Conservation (phyloP, 2,113 vertebrate species). For the Hepsetus odoe region DNA sequence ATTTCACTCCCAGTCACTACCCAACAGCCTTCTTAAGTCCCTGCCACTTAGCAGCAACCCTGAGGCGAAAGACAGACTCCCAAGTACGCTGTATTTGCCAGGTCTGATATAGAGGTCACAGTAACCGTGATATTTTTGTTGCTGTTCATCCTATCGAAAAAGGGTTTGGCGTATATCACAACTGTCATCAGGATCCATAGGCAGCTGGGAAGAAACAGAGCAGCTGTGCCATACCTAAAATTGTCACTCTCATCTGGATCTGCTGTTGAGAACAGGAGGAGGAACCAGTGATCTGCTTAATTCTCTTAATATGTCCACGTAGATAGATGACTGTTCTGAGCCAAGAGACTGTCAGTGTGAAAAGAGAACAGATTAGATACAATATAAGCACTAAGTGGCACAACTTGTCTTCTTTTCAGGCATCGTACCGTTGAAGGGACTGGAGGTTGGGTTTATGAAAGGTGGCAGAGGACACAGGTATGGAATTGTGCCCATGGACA, state of each 20-base stretch:
- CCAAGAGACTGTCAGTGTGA: constrained; percentile 30
- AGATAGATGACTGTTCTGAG: constrained; percentile 17
- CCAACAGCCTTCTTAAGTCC: background rate
- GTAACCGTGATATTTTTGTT: constrained; percentile 14
- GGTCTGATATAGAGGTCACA: background rate
- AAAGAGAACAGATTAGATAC: constrained; percentile 24
- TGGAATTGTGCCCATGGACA: background rate
- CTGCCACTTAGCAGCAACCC: background rate
- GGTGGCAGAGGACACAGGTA: background rate
- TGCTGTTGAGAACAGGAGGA: constrained; percentile 31
- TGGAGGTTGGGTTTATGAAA: background rate
- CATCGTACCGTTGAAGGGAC: background rate
- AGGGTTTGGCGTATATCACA: background rate
- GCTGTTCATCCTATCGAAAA: background rate
- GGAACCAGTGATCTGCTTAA: constrained; percentile 16
- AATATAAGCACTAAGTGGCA: constrained; percentile 17
- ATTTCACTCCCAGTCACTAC: background rate
- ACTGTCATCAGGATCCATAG: constrained; percentile 1
- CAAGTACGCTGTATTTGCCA: constrained; percentile 31
- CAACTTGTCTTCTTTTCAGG: background rate
- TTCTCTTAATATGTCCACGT: constrained; percentile 28
- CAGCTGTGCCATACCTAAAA: constrained; percentile 32
- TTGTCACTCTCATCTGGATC: constrained; percentile 35
- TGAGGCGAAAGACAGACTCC: constrained; percentile 36
- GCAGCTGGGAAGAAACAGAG: constrained; percentile 29